Conservation (phyloP, 2,113 vertebrate species). For the Oreochromis tanganicae region DNA sequence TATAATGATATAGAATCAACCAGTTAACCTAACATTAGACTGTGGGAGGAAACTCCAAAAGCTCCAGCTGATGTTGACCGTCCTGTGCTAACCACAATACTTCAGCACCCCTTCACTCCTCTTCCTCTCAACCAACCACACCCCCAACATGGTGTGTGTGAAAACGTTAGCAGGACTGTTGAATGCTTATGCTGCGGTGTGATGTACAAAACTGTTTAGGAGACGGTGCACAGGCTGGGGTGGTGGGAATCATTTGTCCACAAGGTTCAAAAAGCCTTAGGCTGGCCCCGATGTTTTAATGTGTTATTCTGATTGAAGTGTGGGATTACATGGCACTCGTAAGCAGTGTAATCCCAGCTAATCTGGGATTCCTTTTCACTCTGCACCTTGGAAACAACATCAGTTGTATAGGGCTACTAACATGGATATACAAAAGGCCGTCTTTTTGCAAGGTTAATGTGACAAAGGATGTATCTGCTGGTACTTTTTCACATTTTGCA, state of each 20-base stretch:
- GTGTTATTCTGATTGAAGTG: slow-evolving; percentile 1
- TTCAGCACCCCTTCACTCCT: not conserved
- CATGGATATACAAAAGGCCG: slow-evolving; percentile 1
- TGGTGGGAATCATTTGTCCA: not conserved
- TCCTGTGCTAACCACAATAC: not conserved
- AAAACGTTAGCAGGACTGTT: not conserved
- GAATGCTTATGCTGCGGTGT: not conserved
- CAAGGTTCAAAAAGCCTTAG: not conserved
- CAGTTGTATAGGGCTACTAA: slow-evolving; percentile 11
- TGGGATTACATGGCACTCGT: slow-evolving; percentile 47
- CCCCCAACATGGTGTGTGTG: not conserved
- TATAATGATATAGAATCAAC: not conserved
- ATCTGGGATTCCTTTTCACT: slow-evolving; percentile 59
- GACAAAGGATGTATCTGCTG: slow-evolving; percentile 75
- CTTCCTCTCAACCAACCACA: not conserved
- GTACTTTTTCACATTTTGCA: slow-evolving; percentile 62
- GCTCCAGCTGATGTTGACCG: not conserved
- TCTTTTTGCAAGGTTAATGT: not conserved
- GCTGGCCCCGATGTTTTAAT: slow-evolving; percentile 16
- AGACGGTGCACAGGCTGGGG: not conserved
- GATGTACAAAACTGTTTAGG: not conserved
- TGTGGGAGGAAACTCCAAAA: not conserved
- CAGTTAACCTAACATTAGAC: not conserved
- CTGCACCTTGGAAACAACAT: not conserved
- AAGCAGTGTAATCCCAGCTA: slow-evolving; percentile 59